A percentile compares a stretch with the other conserved stretches of the same genome.
These are phyloP conservation scores for Lycocerus yunnanus DNA, from an alignment of 2,888 invertebrate genomes.

Conservation along the genomic window DNA sequence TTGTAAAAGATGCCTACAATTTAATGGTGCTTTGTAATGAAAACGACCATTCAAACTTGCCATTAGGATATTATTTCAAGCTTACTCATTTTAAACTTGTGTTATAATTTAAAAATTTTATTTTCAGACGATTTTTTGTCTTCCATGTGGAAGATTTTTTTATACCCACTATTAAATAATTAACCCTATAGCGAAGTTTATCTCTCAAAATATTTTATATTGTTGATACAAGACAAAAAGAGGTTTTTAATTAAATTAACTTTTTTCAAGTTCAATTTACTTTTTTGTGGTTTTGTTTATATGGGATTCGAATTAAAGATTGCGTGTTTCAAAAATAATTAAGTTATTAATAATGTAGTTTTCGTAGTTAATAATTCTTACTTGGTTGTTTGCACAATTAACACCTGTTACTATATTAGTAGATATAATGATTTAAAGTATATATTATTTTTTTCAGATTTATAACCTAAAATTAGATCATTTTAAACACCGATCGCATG, in stretches of 20 bases:
- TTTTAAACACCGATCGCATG: not conserved
- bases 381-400: not conserved
- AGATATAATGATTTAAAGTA: not conserved
- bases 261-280: not conserved
- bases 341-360: not conserved
- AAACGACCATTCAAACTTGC: slow-evolving; percentile 5
- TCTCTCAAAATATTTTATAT: not conserved
- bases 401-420: not conserved
- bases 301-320: not conserved
- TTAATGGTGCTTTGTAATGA: slow-evolving; percentile 19
- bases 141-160: not conserved
- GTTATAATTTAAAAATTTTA: not conserved
- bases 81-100: slow-evolving; percentile 6
- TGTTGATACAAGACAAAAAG: not conserved
- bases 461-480: not conserved
- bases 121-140: not conserved
- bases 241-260: not conserved
- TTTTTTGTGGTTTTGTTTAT: not conserved
- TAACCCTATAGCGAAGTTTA: not conserved
- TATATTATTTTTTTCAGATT: not conserved
- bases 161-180: not conserved
- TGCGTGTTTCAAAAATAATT: not conserved
- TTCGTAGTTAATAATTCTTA: not conserved
- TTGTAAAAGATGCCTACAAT: slow-evolving; percentile 18
- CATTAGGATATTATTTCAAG: slow-evolving; percentile 22